A percentile compares a stretch with the other conserved stretches of the same genome.
Evolutionary conservation across 2,888 invertebrate genomes (phyloP).

Genomic region (Dastarcus helophoroides): DNA sequence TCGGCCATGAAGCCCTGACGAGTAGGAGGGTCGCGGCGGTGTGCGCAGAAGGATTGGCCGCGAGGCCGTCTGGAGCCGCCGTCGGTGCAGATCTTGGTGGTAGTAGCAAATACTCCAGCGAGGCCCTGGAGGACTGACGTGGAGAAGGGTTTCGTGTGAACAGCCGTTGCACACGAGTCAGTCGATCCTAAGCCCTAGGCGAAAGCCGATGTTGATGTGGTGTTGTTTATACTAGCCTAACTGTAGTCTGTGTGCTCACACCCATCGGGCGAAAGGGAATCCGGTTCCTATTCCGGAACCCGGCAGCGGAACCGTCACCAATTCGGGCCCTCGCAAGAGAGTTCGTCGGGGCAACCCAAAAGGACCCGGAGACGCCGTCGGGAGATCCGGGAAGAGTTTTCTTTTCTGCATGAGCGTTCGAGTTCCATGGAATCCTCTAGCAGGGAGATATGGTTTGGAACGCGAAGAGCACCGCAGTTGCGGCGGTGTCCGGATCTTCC

Average conservation of each 20-base stretch:
- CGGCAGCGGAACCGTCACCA: constrained; percentile 42
- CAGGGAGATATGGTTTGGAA: constrained; percentile 36
- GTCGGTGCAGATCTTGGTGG: too few relatives aligned
- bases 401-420: constrained; percentile 43
- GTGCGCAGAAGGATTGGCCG: constrained; percentile 51
- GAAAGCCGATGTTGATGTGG: constrained; percentile 39
- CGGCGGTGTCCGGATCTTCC: constrained; percentile 38
- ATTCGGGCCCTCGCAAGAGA: constrained; percentile 36
- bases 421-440: constrained; percentile 42
- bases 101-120: too few relatives aligned
- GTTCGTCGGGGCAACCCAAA: constrained; percentile 41
- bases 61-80: constrained; percentile 42
- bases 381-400: constrained; percentile 43
- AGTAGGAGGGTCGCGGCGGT: constrained; percentile 46
- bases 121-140: constrained; percentile 45
- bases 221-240: constrained; percentile 8
- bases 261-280: constrained; percentile 23
- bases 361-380: constrained; percentile 46
- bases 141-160: too few relatives aligned
- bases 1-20: constrained; percentile 44
- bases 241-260: too few relatives aligned
- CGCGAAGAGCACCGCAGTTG: constrained; percentile 39
- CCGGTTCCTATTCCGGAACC: constrained; percentile 41
- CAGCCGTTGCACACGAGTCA: constrained; percentile 47
- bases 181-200: constrained; percentile 47